Evolutionary conservation across 1,140 invertebrate genomes (phyloP), one percentile per base, ranked within the genome.

Genomic region (Pseudomyrmex dendroicus): DNA sequence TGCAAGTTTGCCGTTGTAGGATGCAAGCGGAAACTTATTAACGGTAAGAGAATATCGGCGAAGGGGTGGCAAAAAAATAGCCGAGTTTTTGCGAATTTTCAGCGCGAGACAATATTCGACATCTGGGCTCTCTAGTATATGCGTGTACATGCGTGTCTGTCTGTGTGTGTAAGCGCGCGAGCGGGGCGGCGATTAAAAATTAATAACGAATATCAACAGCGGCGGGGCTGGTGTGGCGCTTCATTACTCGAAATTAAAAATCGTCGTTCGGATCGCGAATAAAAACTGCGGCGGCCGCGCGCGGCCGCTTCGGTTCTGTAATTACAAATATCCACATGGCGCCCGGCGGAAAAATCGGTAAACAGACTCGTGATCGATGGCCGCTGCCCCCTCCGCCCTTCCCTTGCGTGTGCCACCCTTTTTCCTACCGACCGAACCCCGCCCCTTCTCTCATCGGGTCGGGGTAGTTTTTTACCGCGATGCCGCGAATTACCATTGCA

Each of bases 201-300:
- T 94, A 93, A 93, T 93, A 91, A 92, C 90, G 89, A 93, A 93
- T 92, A 92, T 93, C 92, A 93, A 93, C 90, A 92, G 89, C 84
- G 86, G 76, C 74, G 70, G 82, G 70, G 82, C 73, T 73, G 64
- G 83, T 76, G 85, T 76, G 84, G 89, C 84, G 90, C 90, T 92
- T 92, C 90, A 92, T 93, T 93, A 91, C 88, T 86, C 84, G 91
- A 91, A 93, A 93, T 92, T 93, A 92, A 93, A 92, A 93, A 91
- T 90, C 85, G 91, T 91, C 87, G 89, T 90, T 84, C 84, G 84
- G 89, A 91, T 89, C 86, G 86, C 78, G 87, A 91, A 90, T 92
- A 91, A 92, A 90, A 92, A 90, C 86, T 74, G 66, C 76, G 76
- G 76, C 66, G 73, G 57, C 70, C 83, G 82, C 62, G 62, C 73